A percentile compares a stretch with the other conserved stretches of the same genome.
phyloP scores from a whole-genome alignment of 2,113 vertebrate genomes.

The Trochalopteron elliotii region DNA sequence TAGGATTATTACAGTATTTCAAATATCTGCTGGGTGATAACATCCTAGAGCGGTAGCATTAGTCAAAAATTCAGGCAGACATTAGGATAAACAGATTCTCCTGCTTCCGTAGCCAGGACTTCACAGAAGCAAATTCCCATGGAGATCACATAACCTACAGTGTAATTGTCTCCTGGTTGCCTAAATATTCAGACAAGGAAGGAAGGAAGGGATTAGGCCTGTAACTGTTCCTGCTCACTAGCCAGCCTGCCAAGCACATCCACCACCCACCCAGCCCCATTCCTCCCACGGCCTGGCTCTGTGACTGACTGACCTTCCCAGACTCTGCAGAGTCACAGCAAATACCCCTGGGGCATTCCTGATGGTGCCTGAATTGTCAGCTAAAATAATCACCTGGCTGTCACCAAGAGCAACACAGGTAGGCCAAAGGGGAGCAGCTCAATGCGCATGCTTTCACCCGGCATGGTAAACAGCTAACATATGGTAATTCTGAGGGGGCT shows the following conservation, averaged over 20 bases:
- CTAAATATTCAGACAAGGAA: neutral
- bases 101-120: neutral
- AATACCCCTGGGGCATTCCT: neutral
- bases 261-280: neutral
- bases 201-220: neutral
- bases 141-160: neutral
- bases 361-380: neutral
- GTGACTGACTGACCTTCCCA: neutral
- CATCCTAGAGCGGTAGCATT: neutral
- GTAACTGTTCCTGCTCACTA: neutral
- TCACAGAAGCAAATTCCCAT: neutral
- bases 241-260: neutral
- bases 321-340: neutral
- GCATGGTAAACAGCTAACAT: neutral
- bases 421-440: neutral
- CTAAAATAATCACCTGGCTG: neutral
- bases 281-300: neutral
- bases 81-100: neutral
- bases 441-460: neutral
- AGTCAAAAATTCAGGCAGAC: neutral
- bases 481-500: slow-evolving; percentile 1
- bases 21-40: neutral
- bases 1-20: neutral
- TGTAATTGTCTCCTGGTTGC: neutral
- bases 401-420: neutral